Evolutionary conservation across 2,888 invertebrate species (phyloP).

Genomic region (Philereme vetulata): DNA sequence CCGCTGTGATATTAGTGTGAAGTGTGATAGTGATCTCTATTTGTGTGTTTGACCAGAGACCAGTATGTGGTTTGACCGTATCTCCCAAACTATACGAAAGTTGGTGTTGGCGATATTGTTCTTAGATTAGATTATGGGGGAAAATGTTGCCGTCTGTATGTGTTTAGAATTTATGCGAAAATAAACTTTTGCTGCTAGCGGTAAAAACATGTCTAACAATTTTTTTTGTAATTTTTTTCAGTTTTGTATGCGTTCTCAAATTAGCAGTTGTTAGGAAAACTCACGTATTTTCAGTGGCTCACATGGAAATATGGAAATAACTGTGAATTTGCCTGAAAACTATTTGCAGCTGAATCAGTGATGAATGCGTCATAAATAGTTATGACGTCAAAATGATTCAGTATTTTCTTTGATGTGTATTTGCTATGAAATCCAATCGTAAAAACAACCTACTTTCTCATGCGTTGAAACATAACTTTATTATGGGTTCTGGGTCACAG

Average conservation of each 20-base stretch:
- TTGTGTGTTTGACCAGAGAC: too few relatives aligned
- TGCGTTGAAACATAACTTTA: slow-evolving; percentile 1
- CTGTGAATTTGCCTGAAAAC: background rate
- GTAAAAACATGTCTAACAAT: too few relatives aligned
- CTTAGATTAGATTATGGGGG: too few relatives aligned
- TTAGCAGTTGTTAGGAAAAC: slow-evolving; percentile 2
- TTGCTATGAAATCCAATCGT: background rate
- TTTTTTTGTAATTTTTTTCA: background rate
- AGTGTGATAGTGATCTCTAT: too few relatives aligned
- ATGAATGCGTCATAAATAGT: slow-evolving; percentile 9
- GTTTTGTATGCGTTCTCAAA: background rate
- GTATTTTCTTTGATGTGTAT: slow-evolving; percentile 11
- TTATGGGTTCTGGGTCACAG: background rate
- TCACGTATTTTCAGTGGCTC: slow-evolving; percentile 4
- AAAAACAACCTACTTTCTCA: background rate
- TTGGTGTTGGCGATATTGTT: too few relatives aligned
- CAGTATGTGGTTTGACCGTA: too few relatives aligned
- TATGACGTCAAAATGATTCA: slow-evolving; percentile 5
- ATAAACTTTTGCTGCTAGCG: too few relatives aligned
- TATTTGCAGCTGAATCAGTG: background rate
- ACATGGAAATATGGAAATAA: background rate
- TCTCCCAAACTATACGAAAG: too few relatives aligned
- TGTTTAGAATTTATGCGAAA: too few relatives aligned
- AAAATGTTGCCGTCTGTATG: too few relatives aligned
- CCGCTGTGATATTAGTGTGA: too few relatives aligned